Conservation (phyloP, 2,113 vertebrate genomes). For the Abramis brama region DNA sequence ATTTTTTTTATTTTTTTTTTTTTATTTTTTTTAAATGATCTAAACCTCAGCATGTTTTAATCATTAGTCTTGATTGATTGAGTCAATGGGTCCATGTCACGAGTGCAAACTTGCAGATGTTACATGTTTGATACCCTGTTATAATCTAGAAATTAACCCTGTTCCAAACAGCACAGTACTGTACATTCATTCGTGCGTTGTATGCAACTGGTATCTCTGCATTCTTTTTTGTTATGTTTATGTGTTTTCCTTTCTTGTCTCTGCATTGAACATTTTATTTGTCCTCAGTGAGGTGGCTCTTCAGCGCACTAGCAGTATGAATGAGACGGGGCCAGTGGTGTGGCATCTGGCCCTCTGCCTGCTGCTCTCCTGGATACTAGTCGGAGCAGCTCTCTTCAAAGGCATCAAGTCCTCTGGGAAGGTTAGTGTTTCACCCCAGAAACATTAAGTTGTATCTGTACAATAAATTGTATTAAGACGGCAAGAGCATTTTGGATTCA, state of each 20-base stretch:
- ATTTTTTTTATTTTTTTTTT: too few species aligned
- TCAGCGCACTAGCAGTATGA: slow-evolving; percentile 81
- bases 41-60: neutral
- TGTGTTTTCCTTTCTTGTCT: neutral
- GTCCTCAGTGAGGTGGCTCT: slow-evolving; percentile 81
- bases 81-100: neutral
- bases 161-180: too few species aligned
- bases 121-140: too few species aligned
- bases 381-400: slow-evolving; percentile 82
- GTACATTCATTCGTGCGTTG: too few species aligned
- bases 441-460: neutral
- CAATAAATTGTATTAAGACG: neutral
- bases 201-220: neutral
- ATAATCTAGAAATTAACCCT: too few species aligned
- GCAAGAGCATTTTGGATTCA: neutral
- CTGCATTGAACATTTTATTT: slow-evolving; percentile 21
- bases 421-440: slow-evolving; percentile 71
- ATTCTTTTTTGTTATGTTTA: neutral
- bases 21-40: neutral
- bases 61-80: neutral
- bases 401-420: slow-evolving; percentile 97
- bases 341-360: slow-evolving; percentile 96
- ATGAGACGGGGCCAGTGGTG: slow-evolving; percentile 85
- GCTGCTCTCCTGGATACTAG: slow-evolving; percentile 84
- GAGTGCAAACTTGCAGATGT: neutral